Conservation (phyloP, 1,140 invertebrate species). For the Cyphomyrmex costatus region DNA sequence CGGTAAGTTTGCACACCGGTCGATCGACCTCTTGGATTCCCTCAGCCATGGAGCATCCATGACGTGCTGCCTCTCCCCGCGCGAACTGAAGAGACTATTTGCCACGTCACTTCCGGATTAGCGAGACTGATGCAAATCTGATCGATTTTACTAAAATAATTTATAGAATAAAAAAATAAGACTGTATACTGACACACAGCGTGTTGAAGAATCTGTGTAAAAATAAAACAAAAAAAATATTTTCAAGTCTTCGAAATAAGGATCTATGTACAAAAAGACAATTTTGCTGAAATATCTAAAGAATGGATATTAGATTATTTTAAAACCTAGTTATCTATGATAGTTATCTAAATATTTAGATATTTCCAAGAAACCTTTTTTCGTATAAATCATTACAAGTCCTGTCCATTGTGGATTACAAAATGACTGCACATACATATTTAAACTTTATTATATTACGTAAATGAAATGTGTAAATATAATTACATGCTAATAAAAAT, state of each 20-base stretch:
- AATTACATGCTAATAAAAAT: slow-evolving; percentile 7
- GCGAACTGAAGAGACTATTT: background rate
- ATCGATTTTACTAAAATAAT: slow-evolving; percentile 8
- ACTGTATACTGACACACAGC: background rate
- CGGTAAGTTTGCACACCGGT: slow-evolving; percentile 71
- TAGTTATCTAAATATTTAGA: too few relatives aligned
- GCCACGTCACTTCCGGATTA: slow-evolving; percentile 44
- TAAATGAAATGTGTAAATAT: background rate
- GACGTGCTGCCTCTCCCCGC: slow-evolving; percentile 24
- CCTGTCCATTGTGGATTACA: background rate
- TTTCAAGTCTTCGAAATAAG: background rate
- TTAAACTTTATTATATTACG: background rate
- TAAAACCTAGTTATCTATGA: too few relatives aligned
- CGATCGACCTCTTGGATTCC: slow-evolving; percentile 66
- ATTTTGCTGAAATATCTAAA: too few relatives aligned
- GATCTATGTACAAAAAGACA: background rate
- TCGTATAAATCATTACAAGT: background rate
- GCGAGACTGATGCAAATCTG: background rate
- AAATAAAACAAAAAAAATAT: background rate
- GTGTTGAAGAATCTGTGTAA: background rate
- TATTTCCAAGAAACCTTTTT: too few relatives aligned
- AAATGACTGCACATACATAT: background rate
- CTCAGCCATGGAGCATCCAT: slow-evolving; percentile 42
- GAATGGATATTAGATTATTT: too few relatives aligned
- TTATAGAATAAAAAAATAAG: background rate